A percentile compares a stretch with the other conserved stretches of the same genome.
phyloP scores from a whole-genome alignment of 2,888 invertebrate genomes.

The Minunthozetes semirufus region DNA sequence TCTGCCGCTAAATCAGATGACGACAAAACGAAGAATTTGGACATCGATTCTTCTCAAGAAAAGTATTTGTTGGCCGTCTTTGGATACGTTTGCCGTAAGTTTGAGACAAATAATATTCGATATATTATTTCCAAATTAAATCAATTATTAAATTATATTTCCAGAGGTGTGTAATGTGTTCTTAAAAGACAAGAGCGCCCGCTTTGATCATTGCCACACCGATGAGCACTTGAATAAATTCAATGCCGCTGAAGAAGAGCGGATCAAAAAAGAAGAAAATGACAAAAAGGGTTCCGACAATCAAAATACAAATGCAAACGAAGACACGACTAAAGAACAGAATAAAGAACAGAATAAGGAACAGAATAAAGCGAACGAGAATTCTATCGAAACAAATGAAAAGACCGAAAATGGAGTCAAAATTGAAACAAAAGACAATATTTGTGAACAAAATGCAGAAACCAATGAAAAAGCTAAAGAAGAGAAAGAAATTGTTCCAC shows the following conservation, averaged over 20 bases:
- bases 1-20: conserved; percentile 1
- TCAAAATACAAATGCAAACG: not conserved
- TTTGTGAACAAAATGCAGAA: not conserved
- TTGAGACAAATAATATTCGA: not conserved
- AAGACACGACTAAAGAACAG: not conserved
- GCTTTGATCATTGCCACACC: conserved; percentile 27
- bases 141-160: not conserved
- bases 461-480: not conserved
- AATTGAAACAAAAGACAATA: not conserved
- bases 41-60: conserved; percentile 9
- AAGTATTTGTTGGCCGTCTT: conserved; percentile 22
- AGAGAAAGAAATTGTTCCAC: not conserved
- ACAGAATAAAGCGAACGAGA: not conserved
- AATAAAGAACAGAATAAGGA: not conserved
- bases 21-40: conserved; percentile 9
- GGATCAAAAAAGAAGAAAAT: not conserved
- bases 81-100: conserved; percentile 29
- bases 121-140: not conserved
- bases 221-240: conserved; percentile 30
- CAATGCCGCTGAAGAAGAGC: conserved; percentile 12
- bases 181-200: conserved; percentile 32
- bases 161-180: conserved; percentile 34
- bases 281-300: not conserved
- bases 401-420: not conserved
- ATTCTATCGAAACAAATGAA: too few relatives aligned